Evolutionary conservation across 30 jellyfish, hydroid and myxozoan species (phyloP).

Genomic region (Cassiopea andromeda): DNA sequence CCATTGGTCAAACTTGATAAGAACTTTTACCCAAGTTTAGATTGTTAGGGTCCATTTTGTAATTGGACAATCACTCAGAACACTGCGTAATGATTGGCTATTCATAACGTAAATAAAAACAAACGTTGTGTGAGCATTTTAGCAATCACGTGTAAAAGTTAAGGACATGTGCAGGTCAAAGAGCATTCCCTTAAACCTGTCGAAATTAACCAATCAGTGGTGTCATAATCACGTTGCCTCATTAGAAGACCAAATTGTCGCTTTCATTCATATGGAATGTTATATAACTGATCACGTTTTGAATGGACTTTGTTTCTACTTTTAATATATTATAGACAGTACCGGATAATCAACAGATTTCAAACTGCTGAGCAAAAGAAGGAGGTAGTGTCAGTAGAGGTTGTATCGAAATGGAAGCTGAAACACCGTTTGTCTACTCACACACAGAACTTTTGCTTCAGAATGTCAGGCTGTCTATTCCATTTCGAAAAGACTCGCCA

Average conservation of each 20-base stretch:
- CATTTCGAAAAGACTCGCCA: background rate
- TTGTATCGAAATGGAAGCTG: slow-evolving; percentile 8
- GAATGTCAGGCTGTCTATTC: background rate
- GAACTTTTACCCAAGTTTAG: background rate
- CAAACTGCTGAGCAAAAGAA: too few species aligned
- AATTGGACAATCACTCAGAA: background rate
- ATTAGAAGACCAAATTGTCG: background rate
- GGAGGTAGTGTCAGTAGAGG: too few species aligned
- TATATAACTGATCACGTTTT: slow-evolving; percentile 39
- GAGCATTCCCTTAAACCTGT: background rate
- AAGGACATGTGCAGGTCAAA: background rate
- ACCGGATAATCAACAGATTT: background rate
- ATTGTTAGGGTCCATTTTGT: background rate
- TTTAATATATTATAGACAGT: background rate
- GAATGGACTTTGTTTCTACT: slow-evolving; percentile 40
- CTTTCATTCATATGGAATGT: background rate
- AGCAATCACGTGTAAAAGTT: background rate
- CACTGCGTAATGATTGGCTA: background rate
- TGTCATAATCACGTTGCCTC: background rate
- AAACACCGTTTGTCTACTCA: slow-evolving; percentile 9
- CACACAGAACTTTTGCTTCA: slow-evolving; percentile 4
- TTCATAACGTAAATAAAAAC: too few species aligned
- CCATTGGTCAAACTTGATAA: slow-evolving; percentile 30
- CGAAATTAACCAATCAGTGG: slow-evolving; percentile 34
- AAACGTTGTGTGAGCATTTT: too few species aligned